These are phyloP conservation scores for Python bivittatus DNA, from an alignment of 2,113 vertebrate genomes.

Conservation along the genomic window DNA sequence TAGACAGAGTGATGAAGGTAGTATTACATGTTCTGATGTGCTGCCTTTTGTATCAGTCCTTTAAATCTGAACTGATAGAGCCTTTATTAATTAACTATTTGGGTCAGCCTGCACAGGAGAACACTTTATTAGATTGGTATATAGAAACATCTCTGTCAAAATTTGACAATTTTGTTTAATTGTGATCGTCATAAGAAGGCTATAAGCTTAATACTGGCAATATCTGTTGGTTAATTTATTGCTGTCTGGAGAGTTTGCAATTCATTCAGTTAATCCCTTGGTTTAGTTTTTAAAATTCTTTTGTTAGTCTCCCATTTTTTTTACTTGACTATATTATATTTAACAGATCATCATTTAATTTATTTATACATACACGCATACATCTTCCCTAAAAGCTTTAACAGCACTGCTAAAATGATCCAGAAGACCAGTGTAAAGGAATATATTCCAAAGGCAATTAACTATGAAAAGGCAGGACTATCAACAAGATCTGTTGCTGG, in stretches of 20 bases:
- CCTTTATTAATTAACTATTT: not conserved
- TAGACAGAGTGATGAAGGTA: not conserved
- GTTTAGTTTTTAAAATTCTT: not conserved
- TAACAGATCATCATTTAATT: not conserved
- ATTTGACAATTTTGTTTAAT: too few relatives aligned
- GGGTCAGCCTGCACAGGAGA: not conserved
- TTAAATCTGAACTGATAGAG: not conserved
- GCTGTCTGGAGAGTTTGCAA: not conserved
- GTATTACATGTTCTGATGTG: not conserved
- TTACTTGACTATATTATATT: not conserved
- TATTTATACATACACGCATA: not conserved
- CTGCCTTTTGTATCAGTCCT: not conserved
- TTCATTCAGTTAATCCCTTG: not conserved
- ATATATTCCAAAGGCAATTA: not conserved
- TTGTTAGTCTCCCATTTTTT: not conserved
- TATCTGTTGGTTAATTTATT: not conserved
- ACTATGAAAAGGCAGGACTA: not conserved
- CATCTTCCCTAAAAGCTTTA: not conserved
- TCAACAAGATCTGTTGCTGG: not conserved
- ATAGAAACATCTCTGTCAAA: not conserved
- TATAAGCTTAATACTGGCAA: not conserved
- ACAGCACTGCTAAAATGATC: not conserved
- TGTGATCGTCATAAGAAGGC: not conserved
- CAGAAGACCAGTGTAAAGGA: not conserved
- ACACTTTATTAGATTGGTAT: not conserved